Base-by-base conservation (phyloP, 2,888 invertebrate genomes). In the Colletes collaris region DNA sequence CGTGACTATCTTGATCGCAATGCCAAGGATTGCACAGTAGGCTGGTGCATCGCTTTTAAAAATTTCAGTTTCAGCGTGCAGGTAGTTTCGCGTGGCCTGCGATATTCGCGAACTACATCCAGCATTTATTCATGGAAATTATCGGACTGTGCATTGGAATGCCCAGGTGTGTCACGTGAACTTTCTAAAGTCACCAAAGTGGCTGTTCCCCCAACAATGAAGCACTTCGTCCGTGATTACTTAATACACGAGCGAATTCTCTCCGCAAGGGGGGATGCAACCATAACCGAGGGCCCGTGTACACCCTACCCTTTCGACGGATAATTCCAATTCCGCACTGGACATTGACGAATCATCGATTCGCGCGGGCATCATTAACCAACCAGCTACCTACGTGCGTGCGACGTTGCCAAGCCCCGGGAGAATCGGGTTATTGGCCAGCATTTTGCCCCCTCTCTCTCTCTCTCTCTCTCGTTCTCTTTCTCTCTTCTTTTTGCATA, bases 281-380 rank as follows among this genome's bases (percentile, higher is more conserved):
- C 40, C 27, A 69, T 44, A 27, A 46, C 44, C 56, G 37, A 27
- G 40, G 58, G 37, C 50, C 49, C 55, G n/a, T 44, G 60, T 27
- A 64, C 74, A 58, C 55, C 46, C 70, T 56, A 53, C 71, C 55
- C 76, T 85, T 83, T 73, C 76, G 73, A 69, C 72, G 85, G 76
- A 87, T 87, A 84, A 87, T 87, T 87, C 84, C 88, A 87, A 88
- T 87, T 88, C 82, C 81, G 65, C 58, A 44, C 46, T 55, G 76
- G 87, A 87, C 88, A 84, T 87, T 87, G 87, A 87, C 87, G 88
- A 88, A 87, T 87, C 85, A 88, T 87, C 87, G 85, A 88, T 88
- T 87, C 88, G 83, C 86, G 86, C 85, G 80, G 86, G 86, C 88
- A 89, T 89, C 89, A 85, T 89, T 89, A 89, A 87, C 89, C 82